Base-by-base conservation (phyloP, 2,888 invertebrate genomes). In the Cotesia congregata region DNA sequence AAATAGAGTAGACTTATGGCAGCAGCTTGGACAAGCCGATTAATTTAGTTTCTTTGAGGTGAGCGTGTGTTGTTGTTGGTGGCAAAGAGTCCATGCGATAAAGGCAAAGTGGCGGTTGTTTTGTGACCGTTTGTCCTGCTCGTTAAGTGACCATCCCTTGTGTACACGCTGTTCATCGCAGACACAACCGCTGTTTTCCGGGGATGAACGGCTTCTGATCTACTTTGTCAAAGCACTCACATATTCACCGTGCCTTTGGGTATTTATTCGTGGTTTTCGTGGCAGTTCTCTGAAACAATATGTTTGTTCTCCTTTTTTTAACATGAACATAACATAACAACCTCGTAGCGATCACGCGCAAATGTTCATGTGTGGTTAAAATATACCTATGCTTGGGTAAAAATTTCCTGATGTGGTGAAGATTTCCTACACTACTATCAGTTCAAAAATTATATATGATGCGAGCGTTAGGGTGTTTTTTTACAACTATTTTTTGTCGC, bases 21-120 rank as follows among this genome's bases (percentile, higher is more conserved):
- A 72, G n/a, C 41, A 38, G 30, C 12, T 65, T 62, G 40, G 67
- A 15, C 70, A 77, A 77, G 74, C 74, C 67, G 77, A 77, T 77
- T 77, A 77, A 77, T 72, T 75, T 75, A 20, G 68, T 77, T 77
- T 72, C 59, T 68, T 64, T 64, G 50, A 50, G 50, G 50, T 50
- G 50, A 50, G 50, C 50, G 50, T 50, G 50, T 50, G 50, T 50
- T 50, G 50, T 50, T 50, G 12, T 12, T 50, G 50, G 50, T 50
- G 50, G 50, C 50, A 50, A 30, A 50, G 50, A 50, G 50, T 4
- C 50, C 50, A 50, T 50, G 50, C 50, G 12, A 7, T 50, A 7
- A 50, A 50, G 50, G 50, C 50, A 50, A 50, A 50, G 50, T 50
- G 50, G 50, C 50, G 50, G 50, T 50, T 50, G 50, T 50, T 50